Conservation (phyloP, 2,888 invertebrate species). For the Dynastes maya region DNA sequence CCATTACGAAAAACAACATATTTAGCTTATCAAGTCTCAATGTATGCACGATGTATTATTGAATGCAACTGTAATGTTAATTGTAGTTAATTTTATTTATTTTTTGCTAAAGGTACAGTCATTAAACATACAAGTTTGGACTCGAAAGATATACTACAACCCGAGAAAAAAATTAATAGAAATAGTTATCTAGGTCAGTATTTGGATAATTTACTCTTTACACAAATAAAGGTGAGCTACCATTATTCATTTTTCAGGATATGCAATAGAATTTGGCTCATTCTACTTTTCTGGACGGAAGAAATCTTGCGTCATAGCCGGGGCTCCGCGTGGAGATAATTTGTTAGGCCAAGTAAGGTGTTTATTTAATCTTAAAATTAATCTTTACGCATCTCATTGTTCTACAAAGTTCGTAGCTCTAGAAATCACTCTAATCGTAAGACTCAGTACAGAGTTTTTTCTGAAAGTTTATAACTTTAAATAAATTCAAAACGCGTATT, state of each 20-base stretch:
- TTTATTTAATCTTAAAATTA: no score
- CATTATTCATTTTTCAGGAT: constrained; percentile 41
- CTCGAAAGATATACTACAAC: constrained; percentile 35
- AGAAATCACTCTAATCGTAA: no score
- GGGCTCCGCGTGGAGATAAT: constrained; percentile 53
- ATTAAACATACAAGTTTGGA: constrained; percentile 34
- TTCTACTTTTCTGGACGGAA: constrained; percentile 41
- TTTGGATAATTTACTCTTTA: background rate
- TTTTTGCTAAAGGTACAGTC: constrained; percentile 24
- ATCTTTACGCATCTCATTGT: no score
- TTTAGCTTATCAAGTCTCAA: no score
- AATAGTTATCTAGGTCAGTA: constrained; percentile 50
- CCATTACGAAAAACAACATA: no score
- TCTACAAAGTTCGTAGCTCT: no score
- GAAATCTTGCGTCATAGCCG: constrained; percentile 48
- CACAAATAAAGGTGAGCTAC: background rate
- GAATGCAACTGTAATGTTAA: no score
- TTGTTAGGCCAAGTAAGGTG: constrained; percentile 51
- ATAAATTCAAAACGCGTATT: no score
- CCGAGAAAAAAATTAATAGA: constrained; percentile 41
- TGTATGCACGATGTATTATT: no score
- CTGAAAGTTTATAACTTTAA: no score
- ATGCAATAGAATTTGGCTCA: constrained; percentile 52
- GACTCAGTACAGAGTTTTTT: no score
- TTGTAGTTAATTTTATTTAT: no score